Conservation (phyloP, 2,888 invertebrate species). For the Alviniconcha strummeri region DNA sequence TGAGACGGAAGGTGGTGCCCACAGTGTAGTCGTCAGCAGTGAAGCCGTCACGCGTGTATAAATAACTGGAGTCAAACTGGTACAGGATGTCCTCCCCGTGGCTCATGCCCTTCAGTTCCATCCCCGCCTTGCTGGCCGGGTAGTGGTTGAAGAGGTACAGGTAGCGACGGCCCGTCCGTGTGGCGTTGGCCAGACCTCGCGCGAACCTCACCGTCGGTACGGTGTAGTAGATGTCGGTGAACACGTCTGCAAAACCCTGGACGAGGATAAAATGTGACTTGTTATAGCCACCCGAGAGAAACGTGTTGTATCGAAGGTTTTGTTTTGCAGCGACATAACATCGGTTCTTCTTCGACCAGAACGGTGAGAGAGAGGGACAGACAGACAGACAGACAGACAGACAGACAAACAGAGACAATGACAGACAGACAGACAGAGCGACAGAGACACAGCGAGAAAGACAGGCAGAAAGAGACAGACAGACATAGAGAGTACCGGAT, state of each 20-base stretch:
- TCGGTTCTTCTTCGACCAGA: no score
- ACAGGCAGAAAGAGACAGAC: neutral
- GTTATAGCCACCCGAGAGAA: no score
- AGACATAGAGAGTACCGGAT: neutral
- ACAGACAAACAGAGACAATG: neutral
- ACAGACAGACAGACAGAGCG: neutral
- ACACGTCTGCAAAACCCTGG: neutral
- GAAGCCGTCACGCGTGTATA: neutral
- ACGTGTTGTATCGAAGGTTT: no score
- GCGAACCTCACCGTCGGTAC: neutral
- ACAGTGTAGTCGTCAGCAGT: neutral
- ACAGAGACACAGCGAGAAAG: neutral
- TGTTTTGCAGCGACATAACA: no score
- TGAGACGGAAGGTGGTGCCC: neutral
- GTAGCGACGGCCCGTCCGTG: neutral
- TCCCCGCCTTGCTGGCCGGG: neutral
- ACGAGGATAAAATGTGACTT: no score
- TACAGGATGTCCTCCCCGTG: slow-evolving; percentile 21
- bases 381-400: neutral
- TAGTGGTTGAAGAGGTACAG: slow-evolving; percentile 31
- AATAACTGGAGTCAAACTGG: slow-evolving; percentile 1
- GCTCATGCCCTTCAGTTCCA: neutral
- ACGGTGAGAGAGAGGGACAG: neutral
- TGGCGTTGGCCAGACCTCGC: neutral
- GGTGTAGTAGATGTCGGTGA: neutral